Evolutionary conservation across 2,797 vertebrate species (phyloP).

Genomic region (Coendou prehensilis): DNA sequence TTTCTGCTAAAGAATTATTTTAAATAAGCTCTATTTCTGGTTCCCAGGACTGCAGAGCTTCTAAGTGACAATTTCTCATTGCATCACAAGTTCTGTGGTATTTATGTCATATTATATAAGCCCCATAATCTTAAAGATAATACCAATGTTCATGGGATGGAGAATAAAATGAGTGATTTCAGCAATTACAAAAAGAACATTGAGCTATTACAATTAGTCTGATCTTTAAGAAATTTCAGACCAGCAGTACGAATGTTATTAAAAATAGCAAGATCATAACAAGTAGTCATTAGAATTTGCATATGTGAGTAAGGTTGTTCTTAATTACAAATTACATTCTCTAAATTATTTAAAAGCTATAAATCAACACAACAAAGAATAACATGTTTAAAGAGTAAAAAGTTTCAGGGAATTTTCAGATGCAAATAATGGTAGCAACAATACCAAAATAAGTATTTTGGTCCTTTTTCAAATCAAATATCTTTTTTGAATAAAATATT

Average conservation of each 20-base stretch:
- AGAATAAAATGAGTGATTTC: conserved; percentile 86
- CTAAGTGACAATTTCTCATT: conserved; percentile 77
- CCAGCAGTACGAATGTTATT: conserved; percentile 82
- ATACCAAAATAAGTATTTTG: conserved; percentile 19
- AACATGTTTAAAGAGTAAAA: conserved; percentile 73
- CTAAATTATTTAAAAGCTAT: conserved; percentile 86
- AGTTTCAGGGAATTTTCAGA: conserved; percentile 73
- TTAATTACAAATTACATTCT: conserved; percentile 87
- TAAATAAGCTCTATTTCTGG: conserved; percentile 51
- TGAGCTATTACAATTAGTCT: conserved; percentile 87
- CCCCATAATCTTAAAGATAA: conserved; percentile 78
- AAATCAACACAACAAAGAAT: conserved; percentile 85
- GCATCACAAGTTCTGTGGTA: conserved; percentile 42
- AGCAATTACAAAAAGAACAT: conserved; percentile 86
- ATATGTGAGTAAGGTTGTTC: conserved; percentile 86
- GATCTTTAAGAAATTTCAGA: conserved; percentile 87
- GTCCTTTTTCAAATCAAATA: conserved; percentile 65
- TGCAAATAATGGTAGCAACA: conserved; percentile 60
- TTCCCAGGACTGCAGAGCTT: conserved; percentile 22
- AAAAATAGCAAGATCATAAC: conserved; percentile 87
- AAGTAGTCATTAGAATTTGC: conserved; percentile 88
- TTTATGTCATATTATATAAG: conserved; percentile 76
- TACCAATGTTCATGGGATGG: conserved; percentile 75
- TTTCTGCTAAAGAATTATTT: conserved; percentile 48
- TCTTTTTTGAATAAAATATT: conserved; percentile 69